Percentiles rank a stretch among this genome's conserved stretches.
Evolutionary conservation across 2,113 vertebrate species (phyloP).

Genomic region (Peromyscus maniculatus): DNA sequence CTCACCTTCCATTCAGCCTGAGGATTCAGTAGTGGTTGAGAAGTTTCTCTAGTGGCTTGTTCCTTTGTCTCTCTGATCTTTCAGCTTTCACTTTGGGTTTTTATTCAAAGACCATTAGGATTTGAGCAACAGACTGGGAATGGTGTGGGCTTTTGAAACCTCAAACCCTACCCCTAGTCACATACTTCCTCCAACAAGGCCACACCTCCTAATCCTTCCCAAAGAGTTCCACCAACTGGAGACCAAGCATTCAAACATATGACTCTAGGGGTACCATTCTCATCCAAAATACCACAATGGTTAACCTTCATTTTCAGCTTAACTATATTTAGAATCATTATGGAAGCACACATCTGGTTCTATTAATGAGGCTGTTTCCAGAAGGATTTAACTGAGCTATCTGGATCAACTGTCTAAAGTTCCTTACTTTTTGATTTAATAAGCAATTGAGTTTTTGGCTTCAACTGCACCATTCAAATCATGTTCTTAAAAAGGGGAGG

Average conservation of each 20-base stretch:
- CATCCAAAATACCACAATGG: neutral
- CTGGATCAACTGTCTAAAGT: neutral
- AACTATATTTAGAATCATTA: neutral
- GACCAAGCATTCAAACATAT: neutral
- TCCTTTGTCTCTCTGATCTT: no score
- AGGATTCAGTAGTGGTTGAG: no score
- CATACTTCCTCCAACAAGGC: neutral
- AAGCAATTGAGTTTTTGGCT: neutral
- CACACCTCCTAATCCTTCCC: neutral
- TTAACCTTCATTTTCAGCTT: neutral
- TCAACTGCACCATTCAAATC: neutral
- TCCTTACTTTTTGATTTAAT: neutral
- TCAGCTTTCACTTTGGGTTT: no score
- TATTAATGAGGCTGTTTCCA: neutral
- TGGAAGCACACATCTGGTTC: neutral
- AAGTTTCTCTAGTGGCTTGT: no score
- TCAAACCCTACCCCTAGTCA: neutral
- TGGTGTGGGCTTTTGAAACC: neutral
- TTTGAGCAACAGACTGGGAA: neutral
- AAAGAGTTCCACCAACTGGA: neutral
- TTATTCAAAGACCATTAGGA: no score
- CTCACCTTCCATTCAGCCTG: no score
- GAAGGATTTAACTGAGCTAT: constrained; percentile 4
- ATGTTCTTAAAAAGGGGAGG: neutral
- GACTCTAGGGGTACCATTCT: neutral